Percentiles rank a stretch among this genome's conserved stretches.
These are phyloP conservation scores for Drosophila teissieri DNA, from an alignment of 1,140 invertebrate species.

Conservation along the genomic window DNA sequence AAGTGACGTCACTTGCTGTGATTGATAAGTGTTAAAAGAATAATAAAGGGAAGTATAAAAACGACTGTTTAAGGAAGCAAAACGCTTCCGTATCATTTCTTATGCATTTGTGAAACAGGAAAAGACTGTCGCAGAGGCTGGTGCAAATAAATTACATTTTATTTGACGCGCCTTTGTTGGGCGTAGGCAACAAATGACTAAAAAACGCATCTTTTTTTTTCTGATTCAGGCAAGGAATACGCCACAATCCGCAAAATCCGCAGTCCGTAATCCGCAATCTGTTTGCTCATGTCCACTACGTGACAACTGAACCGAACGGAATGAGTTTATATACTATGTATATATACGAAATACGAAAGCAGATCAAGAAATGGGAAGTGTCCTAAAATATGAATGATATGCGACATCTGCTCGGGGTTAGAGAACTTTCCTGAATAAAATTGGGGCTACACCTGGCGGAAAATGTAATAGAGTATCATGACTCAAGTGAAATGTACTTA, in stretches of 20 bases:
- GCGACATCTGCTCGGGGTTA: constrained; percentile 38
- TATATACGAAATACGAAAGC: constrained; percentile 1
- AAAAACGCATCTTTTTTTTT: constrained; percentile 12
- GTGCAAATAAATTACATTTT: constrained; percentile 44
- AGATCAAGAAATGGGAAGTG: constrained; percentile 34
- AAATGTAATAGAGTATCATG: constrained; percentile 14
- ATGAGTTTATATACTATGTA: constrained; percentile 18
- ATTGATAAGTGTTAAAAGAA: constrained; percentile 48
- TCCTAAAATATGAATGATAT: constrained; percentile 41
- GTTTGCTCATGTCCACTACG: constrained; percentile 25
- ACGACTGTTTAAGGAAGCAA: constrained; percentile 45
- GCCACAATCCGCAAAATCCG: constrained; percentile 11
- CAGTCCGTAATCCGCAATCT: constrained; percentile 32
- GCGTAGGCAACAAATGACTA: constrained; percentile 17
- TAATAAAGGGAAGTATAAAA: constrained; percentile 7
- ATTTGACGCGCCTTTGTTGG: constrained; percentile 41
- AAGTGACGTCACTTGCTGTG: constrained; percentile 38
- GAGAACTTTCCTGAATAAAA: constrained; percentile 27
- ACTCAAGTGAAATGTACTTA: not conserved
- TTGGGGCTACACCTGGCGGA: constrained; percentile 16
- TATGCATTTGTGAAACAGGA: constrained; percentile 35
- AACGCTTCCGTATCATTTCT: constrained; percentile 31
- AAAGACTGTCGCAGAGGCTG: constrained; percentile 19
- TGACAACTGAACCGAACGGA: constrained; percentile 32
- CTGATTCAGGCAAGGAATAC: constrained; percentile 21